Conservation (phyloP, 2,888 invertebrate genomes). For the Notodonta ziczac region DNA sequence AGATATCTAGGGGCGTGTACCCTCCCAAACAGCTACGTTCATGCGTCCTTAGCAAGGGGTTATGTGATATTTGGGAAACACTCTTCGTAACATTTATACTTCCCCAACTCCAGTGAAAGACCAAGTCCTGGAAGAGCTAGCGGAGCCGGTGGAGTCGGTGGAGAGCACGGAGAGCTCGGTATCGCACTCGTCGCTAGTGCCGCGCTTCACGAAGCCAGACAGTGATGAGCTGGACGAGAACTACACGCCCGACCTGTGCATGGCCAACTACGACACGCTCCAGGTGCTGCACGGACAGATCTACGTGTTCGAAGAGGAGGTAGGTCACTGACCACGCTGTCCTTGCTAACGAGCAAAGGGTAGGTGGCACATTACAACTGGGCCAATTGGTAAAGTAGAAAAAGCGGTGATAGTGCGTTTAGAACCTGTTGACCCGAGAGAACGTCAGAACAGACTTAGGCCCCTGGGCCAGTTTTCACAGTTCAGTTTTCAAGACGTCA, state of each 20-base stretch:
- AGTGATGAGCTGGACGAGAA: slow-evolving; percentile 55
- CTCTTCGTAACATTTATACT: neutral
- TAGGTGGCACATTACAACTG: too few species aligned
- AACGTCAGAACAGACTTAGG: too few species aligned
- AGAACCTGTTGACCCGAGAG: too few species aligned
- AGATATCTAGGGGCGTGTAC: too few species aligned
- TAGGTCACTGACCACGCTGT: slow-evolving; percentile 23
- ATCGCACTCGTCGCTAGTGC: slow-evolving; percentile 49
- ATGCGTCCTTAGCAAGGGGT: too few species aligned
- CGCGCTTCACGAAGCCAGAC: slow-evolving; percentile 61
- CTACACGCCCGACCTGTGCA: slow-evolving; percentile 86
- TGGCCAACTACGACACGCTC: slow-evolving; percentile 88
- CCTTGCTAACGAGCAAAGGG: too few species aligned
- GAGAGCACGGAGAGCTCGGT: slow-evolving; percentile 44
- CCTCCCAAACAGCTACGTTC: too few species aligned
- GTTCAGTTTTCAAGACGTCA: too few species aligned
- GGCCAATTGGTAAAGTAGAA: too few species aligned
- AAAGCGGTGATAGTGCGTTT: too few species aligned
- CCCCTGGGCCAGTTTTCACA: too few species aligned
- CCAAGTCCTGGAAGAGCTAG: slow-evolving; percentile 20
- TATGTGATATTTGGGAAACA: neutral
- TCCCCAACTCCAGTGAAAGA: slow-evolving; percentile 39
- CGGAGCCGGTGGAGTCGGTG: slow-evolving; percentile 22
- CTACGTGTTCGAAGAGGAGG: slow-evolving; percentile 78
- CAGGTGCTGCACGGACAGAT: slow-evolving; percentile 82